phyloP scores from a whole-genome alignment of 1,140 invertebrate species.

The Chelonus insularis region DNA sequence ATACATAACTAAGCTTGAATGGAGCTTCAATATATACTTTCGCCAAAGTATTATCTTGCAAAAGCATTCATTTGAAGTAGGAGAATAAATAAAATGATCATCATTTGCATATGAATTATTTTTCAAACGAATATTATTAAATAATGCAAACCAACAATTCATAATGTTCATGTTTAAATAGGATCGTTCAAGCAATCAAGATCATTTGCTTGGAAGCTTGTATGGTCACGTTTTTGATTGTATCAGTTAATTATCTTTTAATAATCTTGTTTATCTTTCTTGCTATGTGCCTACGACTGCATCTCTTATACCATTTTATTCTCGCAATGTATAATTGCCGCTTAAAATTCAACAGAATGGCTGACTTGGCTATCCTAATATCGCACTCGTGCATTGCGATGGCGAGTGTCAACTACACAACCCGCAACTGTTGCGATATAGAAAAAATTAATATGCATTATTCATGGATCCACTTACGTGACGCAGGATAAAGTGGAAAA shows the following conservation, averaged over 20 bases:
- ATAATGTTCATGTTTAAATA: no score
- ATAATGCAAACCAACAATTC: no score
- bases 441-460: conserved; percentile 37
- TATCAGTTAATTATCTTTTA: conserved; percentile 40
- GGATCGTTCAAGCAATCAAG: conserved; percentile 29
- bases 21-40: background rate
- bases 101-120: no score
- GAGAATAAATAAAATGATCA: no score
- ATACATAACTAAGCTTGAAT: background rate
- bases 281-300: background rate
- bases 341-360: conserved; percentile 34
- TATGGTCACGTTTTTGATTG: conserved; percentile 37
- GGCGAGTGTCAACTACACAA: conserved; percentile 19
- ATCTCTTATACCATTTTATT: conserved; percentile 2
- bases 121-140: no score
- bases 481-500: background rate
- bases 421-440: conserved; percentile 26
- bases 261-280: conserved; percentile 51
- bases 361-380: conserved; percentile 24
- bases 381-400: conserved; percentile 9
- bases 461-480: conserved; percentile 31
- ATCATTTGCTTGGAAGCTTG: conserved; percentile 32
- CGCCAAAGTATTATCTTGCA: background rate
- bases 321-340: conserved; percentile 29
- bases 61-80: background rate